These are phyloP conservation scores for Xiphophorus birchmanni DNA, from an alignment of 2,797 vertebrate species.

Conservation along the genomic window DNA sequence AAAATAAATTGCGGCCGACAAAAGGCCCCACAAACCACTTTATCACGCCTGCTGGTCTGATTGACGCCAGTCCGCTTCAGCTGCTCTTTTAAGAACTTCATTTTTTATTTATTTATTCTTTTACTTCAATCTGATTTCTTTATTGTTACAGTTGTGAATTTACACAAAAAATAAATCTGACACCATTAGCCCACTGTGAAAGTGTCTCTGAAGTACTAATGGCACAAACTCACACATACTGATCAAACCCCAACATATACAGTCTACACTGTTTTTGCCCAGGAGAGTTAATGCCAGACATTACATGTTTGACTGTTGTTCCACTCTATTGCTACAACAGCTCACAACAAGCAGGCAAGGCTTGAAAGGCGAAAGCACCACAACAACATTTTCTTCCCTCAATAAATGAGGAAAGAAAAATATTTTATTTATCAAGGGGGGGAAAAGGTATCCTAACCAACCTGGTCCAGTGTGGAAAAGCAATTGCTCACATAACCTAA, in stretches of 20 bases:
- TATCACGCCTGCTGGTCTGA: constrained; percentile 13
- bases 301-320: constrained; percentile 24
- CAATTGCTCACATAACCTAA: background rate
- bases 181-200: constrained; percentile 1
- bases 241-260: constrained; percentile 19
- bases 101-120: background rate
- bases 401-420: background rate
- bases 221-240: background rate
- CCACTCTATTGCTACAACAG: background rate
- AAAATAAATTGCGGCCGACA: constrained; percentile 23
- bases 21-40: constrained; percentile 27
- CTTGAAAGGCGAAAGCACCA: constrained; percentile 33
- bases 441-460: background rate
- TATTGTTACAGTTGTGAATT: background rate
- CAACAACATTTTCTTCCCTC: constrained; percentile 24
- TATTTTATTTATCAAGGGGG: background rate
- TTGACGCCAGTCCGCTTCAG: constrained; percentile 20
- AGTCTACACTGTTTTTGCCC: constrained; percentile 26
- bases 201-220: constrained; percentile 7
- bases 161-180: background rate
- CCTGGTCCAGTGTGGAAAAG: background rate
- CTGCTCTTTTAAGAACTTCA: constrained; percentile 30
- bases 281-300: constrained; percentile 21
- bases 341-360: constrained; percentile 30
- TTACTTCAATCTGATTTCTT: background rate